Evolutionary conservation across 2,888 invertebrate genomes (phyloP).

Genomic region (Ischnus inquisitorius): DNA sequence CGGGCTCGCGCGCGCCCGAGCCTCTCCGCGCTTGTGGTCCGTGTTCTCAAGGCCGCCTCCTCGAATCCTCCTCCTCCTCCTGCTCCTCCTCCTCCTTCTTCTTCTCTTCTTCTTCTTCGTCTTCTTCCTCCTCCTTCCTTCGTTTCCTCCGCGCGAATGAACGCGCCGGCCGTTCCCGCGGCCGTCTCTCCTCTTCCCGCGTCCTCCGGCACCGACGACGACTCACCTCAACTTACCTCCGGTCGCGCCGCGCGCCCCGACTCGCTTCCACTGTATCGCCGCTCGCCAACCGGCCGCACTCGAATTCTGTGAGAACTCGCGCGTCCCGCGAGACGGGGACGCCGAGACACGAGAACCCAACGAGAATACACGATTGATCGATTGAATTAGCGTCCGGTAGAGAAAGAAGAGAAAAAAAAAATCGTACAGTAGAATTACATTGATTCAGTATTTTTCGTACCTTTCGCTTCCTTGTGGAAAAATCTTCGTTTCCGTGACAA

Average conservation of each 20-base stretch:
- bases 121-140: conserved; percentile 68
- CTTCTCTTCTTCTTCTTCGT: conserved; percentile 75
- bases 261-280: conserved; percentile 45
- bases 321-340: neutral
- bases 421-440: no score
- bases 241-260: conserved; percentile 46
- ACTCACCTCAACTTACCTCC: conserved; percentile 69
- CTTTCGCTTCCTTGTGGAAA: no score
- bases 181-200: conserved; percentile 69
- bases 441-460: no score
- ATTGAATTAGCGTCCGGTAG: neutral
- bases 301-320: conserved; percentile 28
- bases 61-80: conserved; percentile 77
- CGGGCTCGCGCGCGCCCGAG: conserved; percentile 63
- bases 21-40: conserved; percentile 78
- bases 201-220: conserved; percentile 51
- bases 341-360: neutral
- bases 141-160: conserved; percentile 53
- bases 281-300: conserved; percentile 10
- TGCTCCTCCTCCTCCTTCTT: conserved; percentile 76
- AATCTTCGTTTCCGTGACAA: no score
- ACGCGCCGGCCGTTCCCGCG: conserved; percentile 6
- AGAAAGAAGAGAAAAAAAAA: neutral
- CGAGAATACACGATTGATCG: neutral
- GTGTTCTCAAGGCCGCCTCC: conserved; percentile 85